A percentile compares a stretch with the other conserved stretches of the same genome.
Evolutionary conservation across 2,113 vertebrate genomes (phyloP).

Genomic region (Phoxinus phoxinus): DNA sequence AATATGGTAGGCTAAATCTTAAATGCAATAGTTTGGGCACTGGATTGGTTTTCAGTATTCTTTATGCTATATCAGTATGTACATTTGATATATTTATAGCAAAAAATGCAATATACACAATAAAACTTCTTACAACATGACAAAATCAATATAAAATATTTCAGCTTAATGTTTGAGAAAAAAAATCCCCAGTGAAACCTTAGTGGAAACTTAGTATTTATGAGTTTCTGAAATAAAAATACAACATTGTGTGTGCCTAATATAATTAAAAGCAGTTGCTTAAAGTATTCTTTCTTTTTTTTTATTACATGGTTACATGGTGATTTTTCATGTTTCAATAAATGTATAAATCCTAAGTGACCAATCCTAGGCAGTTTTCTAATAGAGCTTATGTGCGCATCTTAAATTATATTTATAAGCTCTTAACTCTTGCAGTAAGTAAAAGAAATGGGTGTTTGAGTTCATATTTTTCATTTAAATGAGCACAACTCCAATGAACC

Average conservation of each 20-base stretch:
- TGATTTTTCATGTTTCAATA: no score
- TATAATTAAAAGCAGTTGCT: no score
- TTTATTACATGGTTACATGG: no score
- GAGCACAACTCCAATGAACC: background rate
- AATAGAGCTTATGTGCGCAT: background rate
- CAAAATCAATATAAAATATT: background rate
- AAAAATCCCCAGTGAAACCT: no score
- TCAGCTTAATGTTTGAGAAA: no score
- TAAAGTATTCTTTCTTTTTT: no score
- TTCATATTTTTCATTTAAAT: constrained; percentile 22
- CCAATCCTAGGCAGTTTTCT: background rate
- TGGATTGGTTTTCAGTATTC: background rate
- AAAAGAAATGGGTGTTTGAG: background rate
- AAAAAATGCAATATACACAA: background rate
- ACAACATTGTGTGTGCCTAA: no score
- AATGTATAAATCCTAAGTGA: background rate
- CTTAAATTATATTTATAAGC: background rate
- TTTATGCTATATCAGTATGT: background rate
- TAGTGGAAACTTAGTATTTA: no score
- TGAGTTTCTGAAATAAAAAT: no score
- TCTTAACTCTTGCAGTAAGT: constrained; percentile 6
- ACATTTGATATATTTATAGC: background rate
- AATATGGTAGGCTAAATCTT: no score
- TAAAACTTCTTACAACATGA: background rate
- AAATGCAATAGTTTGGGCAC: background rate